These are phyloP conservation scores for Saturnia pavonia DNA, from an alignment of 2,888 invertebrate species.

Conservation along the genomic window DNA sequence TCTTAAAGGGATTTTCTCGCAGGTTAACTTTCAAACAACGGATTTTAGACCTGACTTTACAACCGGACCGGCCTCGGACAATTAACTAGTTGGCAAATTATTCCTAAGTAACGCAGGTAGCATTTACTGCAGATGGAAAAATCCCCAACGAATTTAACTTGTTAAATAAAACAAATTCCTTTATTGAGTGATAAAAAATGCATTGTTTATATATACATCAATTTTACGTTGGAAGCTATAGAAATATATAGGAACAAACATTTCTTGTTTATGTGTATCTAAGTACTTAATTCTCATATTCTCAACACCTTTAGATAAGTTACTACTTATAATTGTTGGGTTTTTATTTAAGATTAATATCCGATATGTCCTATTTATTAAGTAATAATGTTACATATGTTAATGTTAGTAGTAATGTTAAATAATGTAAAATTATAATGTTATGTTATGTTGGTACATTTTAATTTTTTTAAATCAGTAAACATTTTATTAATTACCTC, in stretches of 20 bases:
- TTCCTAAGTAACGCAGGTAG: conserved; percentile 11
- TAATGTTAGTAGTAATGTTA: no score
- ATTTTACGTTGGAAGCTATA: not conserved
- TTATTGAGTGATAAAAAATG: not conserved
- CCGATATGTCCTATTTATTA: no score
- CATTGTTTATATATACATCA: not conserved
- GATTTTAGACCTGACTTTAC: conserved; percentile 35
- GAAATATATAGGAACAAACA: not conserved
- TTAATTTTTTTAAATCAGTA: no score
- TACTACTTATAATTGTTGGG: not conserved
- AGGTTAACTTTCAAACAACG: conserved; percentile 52
- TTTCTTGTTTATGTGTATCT: not conserved
- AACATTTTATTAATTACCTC: no score
- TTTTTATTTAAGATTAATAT: not conserved
- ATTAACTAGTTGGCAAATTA: conserved; percentile 1
- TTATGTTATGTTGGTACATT: no score
- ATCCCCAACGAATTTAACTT: not conserved
- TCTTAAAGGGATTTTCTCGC: conserved; percentile 50
- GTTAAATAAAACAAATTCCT: not conserved
- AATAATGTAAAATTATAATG: no score
- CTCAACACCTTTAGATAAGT: no score
- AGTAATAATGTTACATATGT: no score
- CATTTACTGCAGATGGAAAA: conserved; percentile 1
- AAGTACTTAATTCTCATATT: no score
- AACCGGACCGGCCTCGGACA: conserved; percentile 31